Conservation (phyloP, 2,797 vertebrate species). For the Sebastes alutus region DNA sequence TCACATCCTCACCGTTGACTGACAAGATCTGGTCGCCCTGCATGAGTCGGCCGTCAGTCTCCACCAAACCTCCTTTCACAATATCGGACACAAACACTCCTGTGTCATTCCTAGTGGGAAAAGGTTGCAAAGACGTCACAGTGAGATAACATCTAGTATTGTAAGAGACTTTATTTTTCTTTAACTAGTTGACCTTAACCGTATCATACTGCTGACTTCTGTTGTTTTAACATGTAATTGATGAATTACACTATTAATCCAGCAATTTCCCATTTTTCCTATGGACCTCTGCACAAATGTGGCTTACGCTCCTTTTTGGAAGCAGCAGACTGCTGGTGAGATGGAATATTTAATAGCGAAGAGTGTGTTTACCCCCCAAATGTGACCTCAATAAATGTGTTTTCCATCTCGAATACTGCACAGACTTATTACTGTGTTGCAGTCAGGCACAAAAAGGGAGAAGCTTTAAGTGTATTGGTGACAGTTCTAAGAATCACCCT, state of each 20-base stretch:
- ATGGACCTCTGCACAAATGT: background rate
- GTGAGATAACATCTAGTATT: background rate
- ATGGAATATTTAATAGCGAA: slow-evolving; percentile 30
- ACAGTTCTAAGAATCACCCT: background rate
- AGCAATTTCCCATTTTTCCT: slow-evolving; percentile 24
- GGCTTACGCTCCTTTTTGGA: background rate
- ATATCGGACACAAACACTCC: slow-evolving; percentile 98
- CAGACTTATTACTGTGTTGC: background rate
- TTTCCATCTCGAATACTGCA: slow-evolving; percentile 30
- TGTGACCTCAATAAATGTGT: slow-evolving; percentile 16
- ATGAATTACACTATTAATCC: slow-evolving; percentile 5
- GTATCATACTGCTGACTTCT: background rate
- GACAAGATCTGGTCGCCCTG: slow-evolving; percentile 96
- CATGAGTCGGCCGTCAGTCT: slow-evolving; percentile 89
- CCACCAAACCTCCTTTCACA: slow-evolving; percentile 93
- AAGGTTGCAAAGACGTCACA: background rate
- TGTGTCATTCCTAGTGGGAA: slow-evolving; percentile 88
- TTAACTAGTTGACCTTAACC: background rate
- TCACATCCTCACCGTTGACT: slow-evolving; percentile 93
- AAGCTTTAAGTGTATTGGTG: background rate
- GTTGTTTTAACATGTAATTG: background rate
- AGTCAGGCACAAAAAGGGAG: background rate
- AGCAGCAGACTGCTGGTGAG: slow-evolving; percentile 3
- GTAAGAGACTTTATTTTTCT: background rate
- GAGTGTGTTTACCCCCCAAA: background rate